phyloP scores from a whole-genome alignment of 2,888 invertebrate species.

The Catocala nupta region DNA sequence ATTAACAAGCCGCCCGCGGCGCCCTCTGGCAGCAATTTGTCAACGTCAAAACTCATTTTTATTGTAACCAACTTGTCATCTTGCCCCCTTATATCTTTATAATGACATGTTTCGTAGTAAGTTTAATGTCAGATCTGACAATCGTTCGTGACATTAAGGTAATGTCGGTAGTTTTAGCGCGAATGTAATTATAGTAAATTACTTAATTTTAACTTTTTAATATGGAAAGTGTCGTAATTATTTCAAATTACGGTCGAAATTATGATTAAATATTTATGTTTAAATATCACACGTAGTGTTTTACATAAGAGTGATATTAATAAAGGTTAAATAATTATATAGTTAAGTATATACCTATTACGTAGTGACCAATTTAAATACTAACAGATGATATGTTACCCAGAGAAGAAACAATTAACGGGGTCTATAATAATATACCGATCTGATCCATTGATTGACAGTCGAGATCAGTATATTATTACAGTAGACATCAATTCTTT shows the following conservation, averaged over 20 bases:
- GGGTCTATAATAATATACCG: too few relatives aligned
- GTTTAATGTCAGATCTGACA: constrained; percentile 52
- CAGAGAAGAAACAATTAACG: too few relatives aligned
- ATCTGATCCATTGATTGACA: too few relatives aligned
- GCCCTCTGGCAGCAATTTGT: constrained; percentile 69
- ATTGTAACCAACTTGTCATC: constrained; percentile 74
- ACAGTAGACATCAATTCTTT: too few relatives aligned
- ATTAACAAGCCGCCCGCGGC: constrained; percentile 64
- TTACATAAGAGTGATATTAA: too few relatives aligned
- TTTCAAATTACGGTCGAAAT: constrained; percentile 16
- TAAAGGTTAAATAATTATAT: too few relatives aligned
- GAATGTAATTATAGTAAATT: constrained; percentile 42
- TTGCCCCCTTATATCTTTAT: constrained; percentile 68
- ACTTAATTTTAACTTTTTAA: constrained; percentile 34
- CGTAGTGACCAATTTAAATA: too few relatives aligned
- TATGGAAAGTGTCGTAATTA: constrained; percentile 17
- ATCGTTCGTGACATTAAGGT: constrained; percentile 50
- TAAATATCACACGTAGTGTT: neutral
- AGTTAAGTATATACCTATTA: too few relatives aligned
- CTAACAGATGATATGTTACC: too few relatives aligned
- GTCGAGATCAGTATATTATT: too few relatives aligned
- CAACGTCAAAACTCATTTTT: constrained; percentile 75
- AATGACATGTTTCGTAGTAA: constrained; percentile 64
- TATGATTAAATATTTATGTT: neutral
- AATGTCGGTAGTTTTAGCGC: constrained; percentile 43